Evolutionary conservation across 1,140 invertebrate genomes (phyloP).

Genomic region (Notospermus geniculatus): DNA sequence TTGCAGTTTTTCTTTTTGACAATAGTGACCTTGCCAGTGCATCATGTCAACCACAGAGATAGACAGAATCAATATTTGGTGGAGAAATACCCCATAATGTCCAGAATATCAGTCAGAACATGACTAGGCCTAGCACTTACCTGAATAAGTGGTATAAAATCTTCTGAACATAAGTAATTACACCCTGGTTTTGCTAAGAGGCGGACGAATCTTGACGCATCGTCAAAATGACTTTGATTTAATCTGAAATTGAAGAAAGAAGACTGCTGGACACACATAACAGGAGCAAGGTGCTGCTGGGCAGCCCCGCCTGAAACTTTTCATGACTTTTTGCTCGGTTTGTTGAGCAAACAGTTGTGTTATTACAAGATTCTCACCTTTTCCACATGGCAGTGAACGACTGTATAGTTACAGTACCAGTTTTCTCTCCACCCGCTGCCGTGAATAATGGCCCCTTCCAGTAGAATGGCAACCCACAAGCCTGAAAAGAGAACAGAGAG

Average conservation of each 20-base stretch:
- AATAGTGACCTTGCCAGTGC: no score
- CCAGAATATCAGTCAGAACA: no score
- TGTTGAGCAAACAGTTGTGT: no score
- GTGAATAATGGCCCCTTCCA: slow-evolving; percentile 93
- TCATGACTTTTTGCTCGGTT: no score
- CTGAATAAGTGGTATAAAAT: slow-evolving; percentile 81
- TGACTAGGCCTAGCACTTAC: no score
- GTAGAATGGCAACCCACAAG: slow-evolving; percentile 71
- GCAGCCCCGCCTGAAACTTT: no score
- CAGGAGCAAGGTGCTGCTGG: no score
- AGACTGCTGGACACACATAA: no score
- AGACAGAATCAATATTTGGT: no score
- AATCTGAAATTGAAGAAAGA: slow-evolving; percentile 20
- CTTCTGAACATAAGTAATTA: slow-evolving; percentile 63
- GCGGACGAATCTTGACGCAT: slow-evolving; percentile 84
- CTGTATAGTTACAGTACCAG: slow-evolving; percentile 70
- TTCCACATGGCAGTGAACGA: slow-evolving; percentile 87
- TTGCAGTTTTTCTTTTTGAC: no score
- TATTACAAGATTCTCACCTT: slow-evolving; percentile 61
- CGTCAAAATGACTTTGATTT: slow-evolving; percentile 69
- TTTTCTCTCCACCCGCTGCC: slow-evolving; percentile 73
- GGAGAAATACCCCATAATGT: no score
- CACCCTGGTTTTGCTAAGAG: slow-evolving; percentile 46
- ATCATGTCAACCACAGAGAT: no score
- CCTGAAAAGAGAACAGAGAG: slow-evolving; percentile 40